Percentiles rank a stretch among this genome's conserved stretches.
Conservation (phyloP, 2,888 invertebrate genomes). For the Ectemnius cavifrons region DNA sequence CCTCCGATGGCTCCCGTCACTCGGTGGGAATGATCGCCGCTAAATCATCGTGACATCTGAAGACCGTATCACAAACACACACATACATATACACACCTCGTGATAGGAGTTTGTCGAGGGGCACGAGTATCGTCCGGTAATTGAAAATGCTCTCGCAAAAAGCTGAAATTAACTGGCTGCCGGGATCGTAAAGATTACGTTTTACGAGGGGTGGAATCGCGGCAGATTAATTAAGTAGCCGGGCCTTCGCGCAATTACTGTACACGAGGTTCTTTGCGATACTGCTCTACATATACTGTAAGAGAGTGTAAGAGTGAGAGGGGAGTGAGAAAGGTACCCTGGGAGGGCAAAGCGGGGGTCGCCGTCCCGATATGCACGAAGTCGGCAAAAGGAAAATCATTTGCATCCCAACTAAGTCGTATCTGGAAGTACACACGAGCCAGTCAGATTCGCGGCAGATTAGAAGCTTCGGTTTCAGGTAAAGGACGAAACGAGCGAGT, state of each 20-base stretch:
- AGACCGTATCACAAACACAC: constrained; percentile 22
- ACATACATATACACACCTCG: too few species aligned
- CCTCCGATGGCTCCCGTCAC: constrained; percentile 28
- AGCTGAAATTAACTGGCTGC: neutral
- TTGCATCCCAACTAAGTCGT: constrained; percentile 47
- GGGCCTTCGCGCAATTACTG: neutral
- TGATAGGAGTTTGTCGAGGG: too few species aligned
- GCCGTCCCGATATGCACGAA: too few species aligned
- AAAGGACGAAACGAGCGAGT: constrained; percentile 31
- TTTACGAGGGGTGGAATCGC: neutral
- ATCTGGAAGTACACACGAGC: constrained; percentile 3
- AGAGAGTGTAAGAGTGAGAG: neutral
- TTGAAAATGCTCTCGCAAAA: constrained; percentile 4
- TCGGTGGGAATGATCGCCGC: constrained; percentile 46
- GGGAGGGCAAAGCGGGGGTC: too few species aligned
- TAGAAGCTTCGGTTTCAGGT: constrained; percentile 52
- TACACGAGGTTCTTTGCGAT: too few species aligned
- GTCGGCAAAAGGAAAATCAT: constrained; percentile 19
- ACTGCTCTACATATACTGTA: too few species aligned
- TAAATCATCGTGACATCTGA: constrained; percentile 51
- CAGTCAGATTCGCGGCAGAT: constrained; percentile 43
- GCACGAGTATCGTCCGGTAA: neutral
- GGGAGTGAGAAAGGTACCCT: too few species aligned
- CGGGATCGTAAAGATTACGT: neutral
- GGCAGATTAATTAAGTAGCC: constrained; percentile 4